Base-by-base conservation (phyloP, 2,888 invertebrate genomes). In the Drosophila stalkeri region DNA sequence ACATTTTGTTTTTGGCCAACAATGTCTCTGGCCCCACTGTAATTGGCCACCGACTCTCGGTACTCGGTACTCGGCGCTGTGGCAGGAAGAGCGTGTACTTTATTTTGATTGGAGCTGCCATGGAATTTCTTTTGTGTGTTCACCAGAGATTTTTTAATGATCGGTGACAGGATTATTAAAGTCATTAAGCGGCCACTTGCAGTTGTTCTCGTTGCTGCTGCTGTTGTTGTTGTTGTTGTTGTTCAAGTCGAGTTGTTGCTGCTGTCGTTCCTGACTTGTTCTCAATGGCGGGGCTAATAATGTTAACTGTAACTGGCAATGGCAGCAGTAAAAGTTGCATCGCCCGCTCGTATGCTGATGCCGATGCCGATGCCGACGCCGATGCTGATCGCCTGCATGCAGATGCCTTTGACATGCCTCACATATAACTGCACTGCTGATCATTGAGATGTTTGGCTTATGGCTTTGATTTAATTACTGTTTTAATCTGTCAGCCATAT, bases 91-190 rank as follows among this genome's bases (percentile, higher is more conserved):
- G 80, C 79, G 86, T 72, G 88, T 86, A 86, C 88, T 86, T 86
- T 86, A 86, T 89, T 86, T 86, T 89, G 86, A 86, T 86, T 86
- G 89, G 88, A 86, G 82, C 82, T 86, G 88, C 89, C 86, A 89
- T 81, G 86, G 86, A 86, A 86, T 86, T 86, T 89, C 89, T 86
- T 87, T 86, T 86, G 86, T 86, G 86, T 86, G 86, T 89, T 81
- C 79, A 70, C 74, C 74, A 75, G 66, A 86, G 88, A 82, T 89
- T 86, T 89, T 86, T 86, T 86, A 86, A 86, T 89, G 89, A 89
- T 86, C 86, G 86, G 86, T 89, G 86, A 86, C 86, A 86, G 86
- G 90, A 85, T 85, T 86, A 89, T 86, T 86, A 86, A 86, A 86
- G 88, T 86, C 88, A 86, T 86, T 86, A 89, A 82, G 88, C 77